These are phyloP conservation scores for Larimichthys polyactis DNA, from an alignment of 2,113 vertebrate species.

Conservation along the genomic window DNA sequence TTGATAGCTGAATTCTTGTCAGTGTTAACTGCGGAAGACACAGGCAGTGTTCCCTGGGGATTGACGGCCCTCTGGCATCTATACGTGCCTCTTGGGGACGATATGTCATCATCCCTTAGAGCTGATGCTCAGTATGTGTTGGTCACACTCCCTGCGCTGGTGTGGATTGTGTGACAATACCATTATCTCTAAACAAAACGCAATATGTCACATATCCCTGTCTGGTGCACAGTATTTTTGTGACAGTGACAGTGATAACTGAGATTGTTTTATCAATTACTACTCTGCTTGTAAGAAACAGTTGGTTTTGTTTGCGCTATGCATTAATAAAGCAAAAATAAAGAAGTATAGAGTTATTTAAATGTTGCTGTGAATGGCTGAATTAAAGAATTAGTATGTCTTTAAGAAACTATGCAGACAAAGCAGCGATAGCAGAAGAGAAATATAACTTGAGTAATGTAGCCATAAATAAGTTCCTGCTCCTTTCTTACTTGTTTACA, in stretches of 20 bases:
- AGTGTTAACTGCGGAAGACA: constrained; percentile 44
- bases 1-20: constrained; percentile 54
- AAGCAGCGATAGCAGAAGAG: constrained; percentile 45
- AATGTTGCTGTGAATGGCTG: constrained; percentile 29
- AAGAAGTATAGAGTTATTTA: constrained; percentile 9
- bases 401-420: constrained; percentile 44
- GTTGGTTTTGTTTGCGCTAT: constrained; percentile 1
- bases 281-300: not conserved
- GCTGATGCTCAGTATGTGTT: constrained; percentile 46
- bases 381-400: constrained; percentile 34
- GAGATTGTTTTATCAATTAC: not conserved
- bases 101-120: constrained; percentile 60
- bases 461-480: constrained; percentile 70
- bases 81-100: constrained; percentile 43
- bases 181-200: constrained; percentile 22
- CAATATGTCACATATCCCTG: not conserved
- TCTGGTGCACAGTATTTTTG: not conserved
- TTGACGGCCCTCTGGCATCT: constrained; percentile 45
- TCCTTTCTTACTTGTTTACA: constrained; percentile 59
- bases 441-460: constrained; percentile 70
- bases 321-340: constrained; percentile 7
- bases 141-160: constrained; percentile 22
- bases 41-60: constrained; percentile 47
- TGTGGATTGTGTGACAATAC: constrained; percentile 14
- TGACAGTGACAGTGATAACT: not conserved